These are phyloP conservation scores for Parnassius smintheus DNA, from an alignment of 2,888 invertebrate genomes.

Conservation along the genomic window DNA sequence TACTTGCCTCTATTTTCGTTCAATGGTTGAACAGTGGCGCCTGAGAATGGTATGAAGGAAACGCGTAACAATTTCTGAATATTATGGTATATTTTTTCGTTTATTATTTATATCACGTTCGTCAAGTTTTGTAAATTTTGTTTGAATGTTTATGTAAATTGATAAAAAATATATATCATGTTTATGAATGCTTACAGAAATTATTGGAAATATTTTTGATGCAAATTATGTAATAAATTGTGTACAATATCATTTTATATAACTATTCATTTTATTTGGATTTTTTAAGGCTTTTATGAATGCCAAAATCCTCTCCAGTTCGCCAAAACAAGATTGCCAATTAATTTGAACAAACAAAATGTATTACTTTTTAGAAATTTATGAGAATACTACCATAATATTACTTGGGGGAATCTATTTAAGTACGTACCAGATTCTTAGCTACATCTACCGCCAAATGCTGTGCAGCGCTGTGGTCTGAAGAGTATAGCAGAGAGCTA, in stretches of 20 bases:
- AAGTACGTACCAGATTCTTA: too few species aligned
- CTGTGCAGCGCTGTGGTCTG: too few species aligned
- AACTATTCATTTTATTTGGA: too few species aligned
- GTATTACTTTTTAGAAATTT: too few species aligned
- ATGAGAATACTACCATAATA: too few species aligned
- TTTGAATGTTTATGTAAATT: slow-evolving; percentile 7
- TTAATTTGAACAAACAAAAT: too few species aligned
- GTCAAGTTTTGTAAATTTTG: slow-evolving; percentile 4
- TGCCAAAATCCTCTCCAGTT: too few species aligned
- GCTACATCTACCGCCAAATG: too few species aligned
- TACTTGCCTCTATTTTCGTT: slow-evolving; percentile 51
- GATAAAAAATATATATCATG: slow-evolving; percentile 6
- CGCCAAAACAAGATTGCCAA: too few species aligned
- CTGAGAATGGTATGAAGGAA: slow-evolving; percentile 4
- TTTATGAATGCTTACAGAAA: slow-evolving; percentile 1
- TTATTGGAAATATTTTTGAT: slow-evolving; percentile 1
- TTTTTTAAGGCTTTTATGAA: too few species aligned
- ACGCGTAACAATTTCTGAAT: neutral
- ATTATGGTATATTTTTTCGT: neutral
- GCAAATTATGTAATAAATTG: neutral
- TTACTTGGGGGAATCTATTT: too few species aligned
- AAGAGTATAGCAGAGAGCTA: too few species aligned
- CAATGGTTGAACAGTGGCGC: slow-evolving; percentile 7
- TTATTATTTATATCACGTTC: slow-evolving; percentile 1
- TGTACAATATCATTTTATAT: neutral